Base-by-base conservation (phyloP, 1,140 invertebrate genomes). In the Ladona fulva region DNA sequence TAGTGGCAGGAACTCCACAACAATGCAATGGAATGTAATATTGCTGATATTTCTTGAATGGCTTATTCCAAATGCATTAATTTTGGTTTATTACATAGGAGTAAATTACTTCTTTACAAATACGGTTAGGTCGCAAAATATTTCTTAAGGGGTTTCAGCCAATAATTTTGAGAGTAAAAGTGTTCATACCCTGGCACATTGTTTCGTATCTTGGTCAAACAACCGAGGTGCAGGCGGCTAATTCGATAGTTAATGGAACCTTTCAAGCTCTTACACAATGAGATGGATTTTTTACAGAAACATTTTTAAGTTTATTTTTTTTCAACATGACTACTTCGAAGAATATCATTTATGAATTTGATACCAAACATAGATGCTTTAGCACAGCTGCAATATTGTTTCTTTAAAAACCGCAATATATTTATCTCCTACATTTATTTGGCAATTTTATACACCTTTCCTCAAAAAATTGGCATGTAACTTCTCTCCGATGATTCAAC, bases 1-100 rank as follows among this genome's bases (percentile, higher is more conserved):
- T 66, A 66, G 52, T 66, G 52, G 52, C 52, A 66, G 52, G 52
- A 66, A 66, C n/a, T 66, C 52, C 52, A 66, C 52, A 66, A 66
- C 52, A 66, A 66, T 66, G 52, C 52, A 66, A 66, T 66, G 52
- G 52, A 66, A 66, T 66, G 52, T 66, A 66, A 16, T 66, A 66
- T 66, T 66, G 52, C 52, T 66, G 52, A 66, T 66, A 66, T 19
- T 66, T 66, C 52, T 66, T 66, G 52, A 66, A 66, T 66, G 52
- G 52, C 52, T 66, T 19, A 66, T 66, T 66, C 52, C 52, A 66
- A 66, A 66, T 66, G 52, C 52, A 66, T 66, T 66, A 66, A 19
- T 66, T 66, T 22, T 66, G 52, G 52, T 66, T 66, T 19, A 66
- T 66, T 66, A 66, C 52, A 66, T 16, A 5, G 52, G 52, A 19